Conservation (phyloP, 2,797 vertebrate genomes). For the Lagorchestes hirsutus region DNA sequence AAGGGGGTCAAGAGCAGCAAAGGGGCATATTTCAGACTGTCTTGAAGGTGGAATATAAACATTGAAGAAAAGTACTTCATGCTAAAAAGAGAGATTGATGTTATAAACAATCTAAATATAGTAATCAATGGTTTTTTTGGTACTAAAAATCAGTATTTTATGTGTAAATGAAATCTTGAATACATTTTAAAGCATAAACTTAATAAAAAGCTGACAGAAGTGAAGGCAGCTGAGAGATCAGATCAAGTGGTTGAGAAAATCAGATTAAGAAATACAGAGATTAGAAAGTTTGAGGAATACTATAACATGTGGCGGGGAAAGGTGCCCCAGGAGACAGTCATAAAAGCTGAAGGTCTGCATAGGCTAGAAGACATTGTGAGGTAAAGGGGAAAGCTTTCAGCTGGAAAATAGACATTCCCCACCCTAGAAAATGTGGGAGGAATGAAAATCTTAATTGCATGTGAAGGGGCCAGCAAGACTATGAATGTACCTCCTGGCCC, state of each 20-base stretch:
- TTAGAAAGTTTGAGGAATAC: slow-evolving; percentile 32
- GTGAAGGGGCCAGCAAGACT: neutral
- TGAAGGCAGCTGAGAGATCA: slow-evolving; percentile 27
- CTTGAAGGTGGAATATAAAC: slow-evolving; percentile 33
- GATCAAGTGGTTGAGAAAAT: slow-evolving; percentile 30
- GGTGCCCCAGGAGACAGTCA: neutral
- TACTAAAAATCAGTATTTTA: slow-evolving; percentile 36
- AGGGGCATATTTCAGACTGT: slow-evolving; percentile 5
- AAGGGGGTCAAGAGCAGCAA: neutral
- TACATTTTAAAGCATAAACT: slow-evolving; percentile 24
- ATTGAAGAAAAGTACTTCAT: slow-evolving; percentile 22
- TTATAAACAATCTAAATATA: neutral
- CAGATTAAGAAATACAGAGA: slow-evolving; percentile 12
- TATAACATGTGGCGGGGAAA: neutral
- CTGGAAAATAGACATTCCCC: neutral
- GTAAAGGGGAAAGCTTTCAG: neutral
- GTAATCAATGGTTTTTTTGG: slow-evolving; percentile 7
- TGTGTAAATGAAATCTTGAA: neutral
- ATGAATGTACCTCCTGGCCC: neutral
- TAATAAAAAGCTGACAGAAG: slow-evolving; percentile 25
- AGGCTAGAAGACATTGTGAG: neutral
- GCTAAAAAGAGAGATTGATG: neutral
- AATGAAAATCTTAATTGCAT: too few species aligned
- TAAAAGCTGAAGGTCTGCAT: neutral
- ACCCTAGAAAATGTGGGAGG: neutral